Conservation (phyloP, 2,888 invertebrate species). For the Galerucella nymphaeae region DNA sequence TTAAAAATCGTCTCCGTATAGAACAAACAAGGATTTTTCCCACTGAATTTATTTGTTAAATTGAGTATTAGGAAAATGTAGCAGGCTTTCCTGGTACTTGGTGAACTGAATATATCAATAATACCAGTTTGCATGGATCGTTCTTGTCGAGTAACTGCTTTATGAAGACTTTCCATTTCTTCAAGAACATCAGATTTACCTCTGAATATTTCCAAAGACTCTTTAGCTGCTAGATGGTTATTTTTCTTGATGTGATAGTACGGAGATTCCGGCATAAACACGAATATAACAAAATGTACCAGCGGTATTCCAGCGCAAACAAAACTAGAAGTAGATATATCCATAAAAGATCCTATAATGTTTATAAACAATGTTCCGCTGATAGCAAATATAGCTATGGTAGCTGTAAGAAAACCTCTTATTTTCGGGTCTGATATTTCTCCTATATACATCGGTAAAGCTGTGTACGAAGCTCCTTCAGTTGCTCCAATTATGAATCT, state of each 20-base stretch:
- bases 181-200: slow-evolving; percentile 67
- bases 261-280: slow-evolving; percentile 76
- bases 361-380: slow-evolving; percentile 70
- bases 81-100: slow-evolving; percentile 72
- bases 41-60: slow-evolving; percentile 73
- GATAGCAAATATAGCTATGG: slow-evolving; percentile 69
- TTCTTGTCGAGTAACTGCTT: slow-evolving; percentile 62
- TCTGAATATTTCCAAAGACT: slow-evolving; percentile 70
- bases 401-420: slow-evolving; percentile 71
- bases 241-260: slow-evolving; percentile 65
- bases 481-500: slow-evolving; percentile 67
- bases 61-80: slow-evolving; percentile 71
- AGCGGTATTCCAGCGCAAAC: slow-evolving; percentile 71
- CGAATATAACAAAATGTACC: slow-evolving; percentile 69
- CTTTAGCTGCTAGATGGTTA: slow-evolving; percentile 64
- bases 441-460: slow-evolving; percentile 70
- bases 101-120: slow-evolving; percentile 67
- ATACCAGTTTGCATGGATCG: slow-evolving; percentile 65
- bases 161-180: slow-evolving; percentile 61
- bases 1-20: slow-evolving; percentile 74
- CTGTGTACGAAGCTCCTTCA: slow-evolving; percentile 61
- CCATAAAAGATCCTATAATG: slow-evolving; percentile 71
- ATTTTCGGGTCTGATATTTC: slow-evolving; percentile 70
- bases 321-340: slow-evolving; percentile 68
- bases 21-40: slow-evolving; percentile 73